Conservation (phyloP, 2,888 invertebrate genomes). For the Serripes groenlandicus region DNA sequence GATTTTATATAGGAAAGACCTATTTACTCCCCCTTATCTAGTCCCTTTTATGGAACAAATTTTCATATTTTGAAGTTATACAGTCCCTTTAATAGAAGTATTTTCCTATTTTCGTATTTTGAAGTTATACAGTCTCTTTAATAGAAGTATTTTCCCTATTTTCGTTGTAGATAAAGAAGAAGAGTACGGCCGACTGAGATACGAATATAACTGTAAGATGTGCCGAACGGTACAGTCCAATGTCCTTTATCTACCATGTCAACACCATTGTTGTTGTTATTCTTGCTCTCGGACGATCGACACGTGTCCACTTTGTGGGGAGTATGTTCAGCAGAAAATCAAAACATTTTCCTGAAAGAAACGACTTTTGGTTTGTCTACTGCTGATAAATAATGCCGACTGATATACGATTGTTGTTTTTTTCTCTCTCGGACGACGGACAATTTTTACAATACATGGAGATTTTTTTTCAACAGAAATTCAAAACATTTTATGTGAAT, state of each 20-base stretch:
- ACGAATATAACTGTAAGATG: slow-evolving; percentile 12
- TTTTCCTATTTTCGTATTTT: not conserved
- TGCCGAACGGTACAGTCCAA: not conserved
- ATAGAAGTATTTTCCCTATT: not conserved
- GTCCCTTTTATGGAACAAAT: not conserved
- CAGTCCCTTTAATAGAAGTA: not conserved
- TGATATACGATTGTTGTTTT: not conserved
- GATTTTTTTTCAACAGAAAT: not conserved
- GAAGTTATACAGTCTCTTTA: not conserved
- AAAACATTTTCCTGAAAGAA: slow-evolving; percentile 1
- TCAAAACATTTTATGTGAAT: not conserved
- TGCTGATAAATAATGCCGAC: no score
- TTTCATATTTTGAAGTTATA: not conserved
- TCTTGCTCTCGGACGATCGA: not conserved
- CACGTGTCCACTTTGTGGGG: not conserved
- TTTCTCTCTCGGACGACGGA: not conserved
- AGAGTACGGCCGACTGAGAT: not conserved
- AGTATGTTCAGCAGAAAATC: slow-evolving; percentile 9
- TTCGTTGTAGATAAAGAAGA: not conserved
- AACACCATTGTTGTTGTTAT: slow-evolving; percentile 14
- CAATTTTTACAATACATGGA: not conserved
- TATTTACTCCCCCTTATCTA: not conserved
- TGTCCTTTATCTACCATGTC: slow-evolving; percentile 1
- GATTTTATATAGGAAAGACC: not conserved
- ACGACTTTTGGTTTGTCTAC: no score